Base-by-base conservation (phyloP, 2,113 vertebrate genomes). In the Plecotus auritus region DNA sequence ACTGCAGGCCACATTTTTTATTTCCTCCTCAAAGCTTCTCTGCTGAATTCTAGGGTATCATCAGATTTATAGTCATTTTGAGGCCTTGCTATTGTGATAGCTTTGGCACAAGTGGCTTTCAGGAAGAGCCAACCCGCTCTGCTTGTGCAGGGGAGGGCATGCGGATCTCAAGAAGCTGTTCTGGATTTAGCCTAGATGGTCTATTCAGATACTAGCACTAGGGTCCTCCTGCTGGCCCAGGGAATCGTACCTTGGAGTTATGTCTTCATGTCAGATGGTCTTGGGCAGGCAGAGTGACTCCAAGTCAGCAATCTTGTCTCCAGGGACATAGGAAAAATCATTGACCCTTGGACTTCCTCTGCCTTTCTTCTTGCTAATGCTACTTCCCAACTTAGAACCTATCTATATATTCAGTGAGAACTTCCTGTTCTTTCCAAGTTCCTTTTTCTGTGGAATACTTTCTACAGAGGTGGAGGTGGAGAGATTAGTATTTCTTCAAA, bases 401-500 rank as follows among this genome's bases (percentile, higher is more conserved):
- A n/a, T 88, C 93, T 87, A 85, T 85, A 42, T 51, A 47, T 81
- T 69, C 14, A 9, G 7, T 26, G 35, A 92, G 32, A 64, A 69
- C 35, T 88, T 82, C 32, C 51, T 30, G 0, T 8, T 54, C 10
- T 72, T 64, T 78, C 66, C 23, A 13, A 3, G 81, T 96, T 97
- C 94, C 89, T 85, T 67, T 95, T 97, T 97, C 69, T 88, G 56
- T 56, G 35, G 9, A 86, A 93, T 40, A 9, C 26, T 20, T 47
- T 1, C 35, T 30, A 2, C 8, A 16, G 51, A 85, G 32, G 47
- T 67, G 45, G 64, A 91, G 40, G 40, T 40, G 72, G 74, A 91
- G 7, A 69, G 20, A 51, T 6, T 10, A 94, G 20, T 72, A 96
- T 93, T 97, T 97, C 96, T 90, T 96, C 85, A 96, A 96, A 95